These are phyloP conservation scores for Esox lucius DNA, from an alignment of 2,797 vertebrate genomes.

Conservation along the genomic window DNA sequence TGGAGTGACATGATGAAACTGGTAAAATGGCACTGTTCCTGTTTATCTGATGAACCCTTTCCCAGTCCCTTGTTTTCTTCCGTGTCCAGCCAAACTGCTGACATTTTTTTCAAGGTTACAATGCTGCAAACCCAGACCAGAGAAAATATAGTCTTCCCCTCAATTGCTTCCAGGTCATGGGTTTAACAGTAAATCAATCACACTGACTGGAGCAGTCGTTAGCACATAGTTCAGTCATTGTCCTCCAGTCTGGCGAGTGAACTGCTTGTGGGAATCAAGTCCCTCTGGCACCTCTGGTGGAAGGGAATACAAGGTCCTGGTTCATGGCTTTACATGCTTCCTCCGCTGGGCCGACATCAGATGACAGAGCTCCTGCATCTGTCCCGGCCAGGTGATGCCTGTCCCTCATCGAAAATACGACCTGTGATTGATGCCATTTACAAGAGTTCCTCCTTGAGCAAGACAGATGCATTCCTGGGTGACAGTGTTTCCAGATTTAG, in stretches of 20 bases:
- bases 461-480: constrained; percentile 17
- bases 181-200: constrained; percentile 44
- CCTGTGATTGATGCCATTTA: constrained; percentile 27
- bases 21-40: constrained; percentile 13
- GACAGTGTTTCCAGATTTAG: neutral
- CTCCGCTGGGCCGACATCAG: neutral
- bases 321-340: constrained; percentile 23
- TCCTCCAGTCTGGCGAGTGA: constrained; percentile 3
- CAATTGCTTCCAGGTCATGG: constrained; percentile 3
- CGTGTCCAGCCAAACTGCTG: constrained; percentile 28
- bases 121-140: neutral
- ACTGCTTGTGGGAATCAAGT: neutral
- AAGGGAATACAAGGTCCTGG: constrained; percentile 32
- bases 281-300: constrained; percentile 35
- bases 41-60: neutral
- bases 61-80: neutral
- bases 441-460: constrained; percentile 14
- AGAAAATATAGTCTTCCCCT: neutral
- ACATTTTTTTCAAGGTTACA: neutral
- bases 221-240: constrained; percentile 3
- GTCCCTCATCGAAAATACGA: constrained; percentile 33
- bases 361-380: constrained; percentile 11
- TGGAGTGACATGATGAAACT: constrained; percentile 7
- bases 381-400: constrained; percentile 3
- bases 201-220: constrained; percentile 5